Evolutionary conservation across 2,888 invertebrate species (phyloP).

Genomic region (Agrochola litura): DNA sequence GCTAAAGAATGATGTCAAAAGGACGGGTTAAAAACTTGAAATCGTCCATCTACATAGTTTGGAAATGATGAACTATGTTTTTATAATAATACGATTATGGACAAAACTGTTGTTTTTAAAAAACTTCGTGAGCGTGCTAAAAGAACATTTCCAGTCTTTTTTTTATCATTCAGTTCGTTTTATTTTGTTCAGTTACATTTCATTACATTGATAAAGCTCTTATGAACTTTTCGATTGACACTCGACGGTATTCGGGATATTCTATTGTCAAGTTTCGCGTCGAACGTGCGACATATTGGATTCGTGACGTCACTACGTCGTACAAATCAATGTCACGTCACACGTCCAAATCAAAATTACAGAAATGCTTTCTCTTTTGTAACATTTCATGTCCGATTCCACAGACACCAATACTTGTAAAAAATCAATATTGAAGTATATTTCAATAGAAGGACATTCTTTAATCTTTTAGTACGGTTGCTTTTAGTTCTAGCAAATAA

Average conservation of each 20-base stretch:
- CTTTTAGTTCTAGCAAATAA: background rate
- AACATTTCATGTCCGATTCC: background rate
- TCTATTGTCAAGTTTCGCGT: constrained; percentile 42
- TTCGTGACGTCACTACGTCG: constrained; percentile 32
- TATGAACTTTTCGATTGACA: constrained; percentile 36
- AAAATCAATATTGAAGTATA: background rate
- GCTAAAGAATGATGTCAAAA: background rate
- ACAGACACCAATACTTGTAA: background rate
- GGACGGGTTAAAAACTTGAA: background rate
- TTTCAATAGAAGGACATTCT: background rate
- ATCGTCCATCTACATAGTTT: background rate
- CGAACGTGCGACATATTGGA: constrained; percentile 46
- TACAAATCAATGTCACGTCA: constrained; percentile 42
- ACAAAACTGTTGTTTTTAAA: background rate
- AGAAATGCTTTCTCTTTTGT: constrained; percentile 19
- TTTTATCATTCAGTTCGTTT: background rate
- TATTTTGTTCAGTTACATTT: constrained; percentile 12
- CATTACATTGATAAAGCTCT: constrained; percentile 20
- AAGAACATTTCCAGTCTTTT: background rate
- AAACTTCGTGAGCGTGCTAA: background rate
- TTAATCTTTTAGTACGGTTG: background rate
- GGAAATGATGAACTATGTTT: background rate
- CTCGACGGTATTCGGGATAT: constrained; percentile 21
- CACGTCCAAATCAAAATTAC: constrained; percentile 2
- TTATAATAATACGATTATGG: too few species aligned